phyloP scores from a whole-genome alignment of 2,113 vertebrate species.

The Bothrops jararaca region DNA sequence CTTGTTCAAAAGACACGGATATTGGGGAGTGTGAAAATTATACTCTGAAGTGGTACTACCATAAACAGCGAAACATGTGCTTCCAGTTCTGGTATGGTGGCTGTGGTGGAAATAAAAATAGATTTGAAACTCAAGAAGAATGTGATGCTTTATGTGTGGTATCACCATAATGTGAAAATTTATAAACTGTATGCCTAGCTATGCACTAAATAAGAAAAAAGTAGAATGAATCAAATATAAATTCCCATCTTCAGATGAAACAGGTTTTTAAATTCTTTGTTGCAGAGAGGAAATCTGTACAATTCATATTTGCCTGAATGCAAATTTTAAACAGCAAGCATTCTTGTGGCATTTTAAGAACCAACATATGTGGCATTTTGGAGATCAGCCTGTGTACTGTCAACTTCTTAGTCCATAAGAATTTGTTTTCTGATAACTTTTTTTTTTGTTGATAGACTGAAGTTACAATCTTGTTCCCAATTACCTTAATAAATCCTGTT shows the following conservation, averaged over 20 bases:
- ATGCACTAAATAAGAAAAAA: not conserved
- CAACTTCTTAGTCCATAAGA: not conserved
- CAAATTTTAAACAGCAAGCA: not conserved
- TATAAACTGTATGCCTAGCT: not conserved
- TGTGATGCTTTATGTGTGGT: slow-evolving; percentile 68
- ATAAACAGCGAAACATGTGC: slow-evolving; percentile 64
- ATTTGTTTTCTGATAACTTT: not conserved
- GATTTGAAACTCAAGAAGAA: slow-evolving; percentile 72
- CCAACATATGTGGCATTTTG: not conserved
- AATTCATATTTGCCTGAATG: not conserved
- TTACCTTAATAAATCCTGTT: not conserved
- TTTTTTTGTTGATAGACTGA: not conserved
- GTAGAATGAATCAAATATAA: not conserved
- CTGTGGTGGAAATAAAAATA: slow-evolving; percentile 79
- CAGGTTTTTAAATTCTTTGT: not conserved
- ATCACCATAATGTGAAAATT: not conserved
- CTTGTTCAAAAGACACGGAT: slow-evolving; percentile 64
- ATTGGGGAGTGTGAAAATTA: slow-evolving; percentile 72
- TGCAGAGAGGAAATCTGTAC: not conserved
- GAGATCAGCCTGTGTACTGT: not conserved
- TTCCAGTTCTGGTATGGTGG: slow-evolving; percentile 80
- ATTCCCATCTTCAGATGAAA: slow-evolving; percentile 9
- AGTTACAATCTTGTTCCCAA: not conserved
- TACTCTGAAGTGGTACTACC: slow-evolving; percentile 76
- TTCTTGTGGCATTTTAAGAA: not conserved